These are phyloP conservation scores for Phymanthus crucifer DNA, from an alignment of 92 coral and sea anemone genomes.

Conservation along the genomic window DNA sequence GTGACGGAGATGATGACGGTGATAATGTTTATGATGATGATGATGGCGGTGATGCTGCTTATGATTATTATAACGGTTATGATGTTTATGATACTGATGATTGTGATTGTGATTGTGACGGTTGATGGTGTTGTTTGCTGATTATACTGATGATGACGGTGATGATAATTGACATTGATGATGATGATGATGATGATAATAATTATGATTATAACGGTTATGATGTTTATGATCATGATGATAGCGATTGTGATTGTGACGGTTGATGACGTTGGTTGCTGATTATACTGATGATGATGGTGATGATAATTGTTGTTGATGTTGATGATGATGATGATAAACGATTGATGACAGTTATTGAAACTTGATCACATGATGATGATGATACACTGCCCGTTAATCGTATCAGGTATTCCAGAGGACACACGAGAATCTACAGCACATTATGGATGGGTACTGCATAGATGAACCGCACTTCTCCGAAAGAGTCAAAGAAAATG, in stretches of 20 bases:
- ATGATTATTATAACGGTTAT: background rate
- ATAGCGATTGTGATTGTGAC: background rate
- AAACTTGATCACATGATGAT: no score
- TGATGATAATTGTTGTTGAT: background rate
- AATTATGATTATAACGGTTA: background rate
- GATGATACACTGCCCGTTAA: background rate
- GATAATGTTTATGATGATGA: background rate
- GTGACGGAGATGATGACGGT: background rate
- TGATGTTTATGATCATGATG: background rate
- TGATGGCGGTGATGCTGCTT: background rate
- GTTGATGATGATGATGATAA: background rate
- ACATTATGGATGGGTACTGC: conserved; percentile 87
- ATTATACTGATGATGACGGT: background rate
- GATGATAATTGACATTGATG: background rate
- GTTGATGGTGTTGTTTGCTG: background rate
- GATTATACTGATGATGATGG: background rate
- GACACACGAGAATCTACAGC: conserved; percentile 82
- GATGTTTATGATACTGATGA: background rate
- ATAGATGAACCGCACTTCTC: conserved; percentile 78
- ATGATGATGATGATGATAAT: background rate
- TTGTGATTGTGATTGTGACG: background rate
- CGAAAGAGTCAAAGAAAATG: conserved; percentile 67
- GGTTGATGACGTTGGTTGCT: background rate
- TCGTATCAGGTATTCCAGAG: conserved; percentile 67
- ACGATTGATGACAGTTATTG: no score